Evolutionary conservation across 1,140 invertebrate genomes (phyloP).

Genomic region (Whitmania pigra): DNA sequence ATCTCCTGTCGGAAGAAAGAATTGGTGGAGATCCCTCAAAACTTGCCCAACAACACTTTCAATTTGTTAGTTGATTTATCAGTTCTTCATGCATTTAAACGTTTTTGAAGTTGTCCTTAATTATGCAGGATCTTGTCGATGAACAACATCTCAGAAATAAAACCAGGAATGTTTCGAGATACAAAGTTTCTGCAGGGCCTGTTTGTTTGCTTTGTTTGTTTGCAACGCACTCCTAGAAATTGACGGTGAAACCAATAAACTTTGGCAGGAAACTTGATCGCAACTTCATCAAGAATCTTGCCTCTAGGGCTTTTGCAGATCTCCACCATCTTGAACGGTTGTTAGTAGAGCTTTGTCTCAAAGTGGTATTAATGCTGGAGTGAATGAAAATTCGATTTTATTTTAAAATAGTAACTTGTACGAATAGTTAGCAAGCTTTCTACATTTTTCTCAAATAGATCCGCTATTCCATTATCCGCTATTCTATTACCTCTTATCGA

Average conservation of each 20-base stretch:
- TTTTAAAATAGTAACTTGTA: too few species aligned
- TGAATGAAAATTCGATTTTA: too few species aligned
- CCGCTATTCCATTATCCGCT: not conserved
- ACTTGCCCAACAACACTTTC: too few species aligned
- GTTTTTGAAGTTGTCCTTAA: not conserved
- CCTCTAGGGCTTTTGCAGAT: not conserved
- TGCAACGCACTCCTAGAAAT: not conserved
- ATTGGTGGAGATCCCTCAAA: too few species aligned
- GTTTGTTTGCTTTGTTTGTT: slow-evolving; percentile 5
- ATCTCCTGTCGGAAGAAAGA: too few species aligned
- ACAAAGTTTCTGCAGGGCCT: not conserved
- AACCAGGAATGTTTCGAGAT: slow-evolving; percentile 10
- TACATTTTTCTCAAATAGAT: too few species aligned
- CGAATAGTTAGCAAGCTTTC: too few species aligned
- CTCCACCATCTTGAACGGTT: not conserved
- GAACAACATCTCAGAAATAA: slow-evolving; percentile 14
- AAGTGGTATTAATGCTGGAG: too few species aligned
- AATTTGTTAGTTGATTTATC: too few species aligned
- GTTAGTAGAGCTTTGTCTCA: too few species aligned
- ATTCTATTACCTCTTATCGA: not conserved
- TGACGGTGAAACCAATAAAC: not conserved
- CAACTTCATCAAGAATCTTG: not conserved
- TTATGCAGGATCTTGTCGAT: slow-evolving; percentile 5
- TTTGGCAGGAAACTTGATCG: not conserved
- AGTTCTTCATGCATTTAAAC: not conserved